Evolutionary conservation across 2,797 vertebrate genomes (phyloP), one percentile per base, ranked within the genome.

Genomic region (Tauraco hartlaubi): DNA sequence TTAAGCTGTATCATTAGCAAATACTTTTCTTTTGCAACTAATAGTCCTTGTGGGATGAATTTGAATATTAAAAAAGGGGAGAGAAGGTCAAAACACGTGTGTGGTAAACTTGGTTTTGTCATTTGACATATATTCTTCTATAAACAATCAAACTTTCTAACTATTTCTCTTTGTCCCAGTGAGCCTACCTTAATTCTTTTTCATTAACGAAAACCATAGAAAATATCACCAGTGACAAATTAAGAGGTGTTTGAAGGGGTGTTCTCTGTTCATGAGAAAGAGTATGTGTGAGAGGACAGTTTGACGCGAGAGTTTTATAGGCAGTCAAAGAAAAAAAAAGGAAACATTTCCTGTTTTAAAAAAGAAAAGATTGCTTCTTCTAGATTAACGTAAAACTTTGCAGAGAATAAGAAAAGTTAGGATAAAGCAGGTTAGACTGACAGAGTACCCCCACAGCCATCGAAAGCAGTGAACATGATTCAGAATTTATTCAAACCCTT

Each of bases 1-100:
- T 95, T 92, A 93, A 96, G 64, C 31, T 76, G 9, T 95, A 89
- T 93, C 61, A 83, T 92, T 97, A 96, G 28, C 66, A 97, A 96
- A 95, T 66, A 71, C 37, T 85, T 96, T 96, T 89, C 23, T 96
- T 95, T 92, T 87, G 61, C 44, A 95, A 85, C 63, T 95, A 94
- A 93, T 76, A 82, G 22, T 78, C 72, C 56, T 73, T 75, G 9
- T 64, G 78, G 67, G 46, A 91, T 93, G 31, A 69, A 93, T 77
- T 64, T 56, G 28, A 92, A 79, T 88, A 35, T 35, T 68, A 11
- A 44, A 56, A 63, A 44, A 46, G 15, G 23, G 26, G 12, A n/a
- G 41, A 23, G 54, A 68, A 64, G 67, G 76, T 89, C 64, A 90
- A 94, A 96, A 90, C 33, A 54, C 1, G 13, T 63, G n/a, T 63